phyloP scores from a whole-genome alignment of 1,140 invertebrate genomes.

The Caenorhabditis briggsae region DNA sequence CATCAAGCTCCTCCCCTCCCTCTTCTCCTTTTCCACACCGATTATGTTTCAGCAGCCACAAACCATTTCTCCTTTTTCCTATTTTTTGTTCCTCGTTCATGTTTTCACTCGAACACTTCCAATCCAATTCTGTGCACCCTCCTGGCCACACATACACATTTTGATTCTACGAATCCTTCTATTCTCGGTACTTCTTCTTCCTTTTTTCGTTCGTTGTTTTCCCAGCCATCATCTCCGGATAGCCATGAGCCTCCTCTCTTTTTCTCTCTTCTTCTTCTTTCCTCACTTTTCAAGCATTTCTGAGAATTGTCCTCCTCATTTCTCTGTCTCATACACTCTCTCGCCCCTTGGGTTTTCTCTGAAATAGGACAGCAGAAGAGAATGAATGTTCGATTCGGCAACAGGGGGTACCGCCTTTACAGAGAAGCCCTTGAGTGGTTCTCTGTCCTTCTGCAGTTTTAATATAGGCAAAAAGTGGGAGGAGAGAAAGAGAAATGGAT shows the following conservation, averaged over 20 bases:
- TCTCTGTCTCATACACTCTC: background rate
- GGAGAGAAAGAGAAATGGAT: background rate
- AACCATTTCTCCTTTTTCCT: background rate
- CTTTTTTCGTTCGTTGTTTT: constrained; percentile 31
- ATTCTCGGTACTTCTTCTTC: constrained; percentile 48
- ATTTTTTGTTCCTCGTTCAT: background rate
- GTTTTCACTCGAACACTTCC: background rate
- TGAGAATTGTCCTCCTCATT: background rate
- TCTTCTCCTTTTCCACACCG: background rate
- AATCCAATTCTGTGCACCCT: constrained; percentile 27
- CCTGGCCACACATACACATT: background rate
- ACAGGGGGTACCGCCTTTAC: constrained; percentile 1
- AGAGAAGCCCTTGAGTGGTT: background rate
- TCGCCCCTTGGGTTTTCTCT: background rate
- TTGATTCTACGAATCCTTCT: constrained; percentile 23
- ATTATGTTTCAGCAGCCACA: background rate
- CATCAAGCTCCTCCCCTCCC: background rate
- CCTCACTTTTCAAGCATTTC: constrained; percentile 36
- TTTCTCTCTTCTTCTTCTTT: background rate
- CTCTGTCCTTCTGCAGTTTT: background rate
- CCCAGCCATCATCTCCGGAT: constrained; percentile 36
- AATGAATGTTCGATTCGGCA: constrained; percentile 13
- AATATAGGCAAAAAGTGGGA: background rate
- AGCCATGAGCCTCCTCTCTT: background rate
- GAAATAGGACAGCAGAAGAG: constrained; percentile 25